Conservation (phyloP, 2,888 invertebrate species). For the Merodon equestris region DNA sequence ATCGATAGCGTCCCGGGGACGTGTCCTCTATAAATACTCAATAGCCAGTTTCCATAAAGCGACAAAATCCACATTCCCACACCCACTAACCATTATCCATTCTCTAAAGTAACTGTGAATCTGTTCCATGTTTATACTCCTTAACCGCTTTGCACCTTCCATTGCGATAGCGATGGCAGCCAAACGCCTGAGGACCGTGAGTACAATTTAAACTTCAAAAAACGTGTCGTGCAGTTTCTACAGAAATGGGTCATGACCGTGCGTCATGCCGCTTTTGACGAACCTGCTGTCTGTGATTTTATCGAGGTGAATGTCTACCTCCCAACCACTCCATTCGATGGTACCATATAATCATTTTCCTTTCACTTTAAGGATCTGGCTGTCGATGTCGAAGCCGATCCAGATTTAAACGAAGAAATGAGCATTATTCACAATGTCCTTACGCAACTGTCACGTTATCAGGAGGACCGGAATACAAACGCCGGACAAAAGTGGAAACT, state of each 20-base stretch:
- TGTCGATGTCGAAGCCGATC: conserved; percentile 85
- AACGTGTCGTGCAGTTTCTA: conserved; percentile 88
- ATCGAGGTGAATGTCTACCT: conserved; percentile 82
- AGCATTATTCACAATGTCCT: conserved; percentile 85
- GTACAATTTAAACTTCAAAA: conserved; percentile 84
- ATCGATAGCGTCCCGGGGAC: too few species aligned
- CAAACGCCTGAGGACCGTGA: conserved; percentile 83
- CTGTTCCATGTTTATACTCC: conserved; percentile 71
- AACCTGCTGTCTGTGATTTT: conserved; percentile 85
- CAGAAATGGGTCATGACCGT: conserved; percentile 87
- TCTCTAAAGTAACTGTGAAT: too few species aligned
- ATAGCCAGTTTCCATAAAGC: too few species aligned
- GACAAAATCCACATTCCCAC: too few species aligned
- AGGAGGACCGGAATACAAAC: conserved; percentile 81
- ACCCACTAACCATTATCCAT: too few species aligned
- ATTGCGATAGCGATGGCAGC: conserved; percentile 79
- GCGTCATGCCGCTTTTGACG: conserved; percentile 87
- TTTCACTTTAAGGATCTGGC: conserved; percentile 82
- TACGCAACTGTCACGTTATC: conserved; percentile 82
- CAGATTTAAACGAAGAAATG: conserved; percentile 84
- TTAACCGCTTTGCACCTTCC: conserved; percentile 80
- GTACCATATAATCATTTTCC: conserved; percentile 1
- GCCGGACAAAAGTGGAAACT: conserved; percentile 85
- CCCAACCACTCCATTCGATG: not conserved
- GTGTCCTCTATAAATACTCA: too few species aligned